These are phyloP conservation scores for Meandrusa payeni DNA, from an alignment of 2,888 invertebrate species.

Conservation along the genomic window DNA sequence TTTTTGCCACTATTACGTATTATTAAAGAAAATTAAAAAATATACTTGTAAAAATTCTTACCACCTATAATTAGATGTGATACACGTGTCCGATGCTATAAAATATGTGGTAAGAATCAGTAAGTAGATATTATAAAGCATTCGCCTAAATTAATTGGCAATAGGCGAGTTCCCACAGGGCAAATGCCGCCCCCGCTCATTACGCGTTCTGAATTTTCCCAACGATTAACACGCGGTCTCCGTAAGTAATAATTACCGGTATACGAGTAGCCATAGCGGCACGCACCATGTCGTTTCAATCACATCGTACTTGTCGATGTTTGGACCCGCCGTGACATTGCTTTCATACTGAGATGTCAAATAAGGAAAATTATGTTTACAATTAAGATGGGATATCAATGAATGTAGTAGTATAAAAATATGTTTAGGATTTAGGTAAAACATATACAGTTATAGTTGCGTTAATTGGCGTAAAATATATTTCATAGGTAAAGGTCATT, in stretches of 20 bases:
- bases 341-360: too few species aligned
- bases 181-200: slow-evolving; percentile 68
- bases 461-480: too few species aligned
- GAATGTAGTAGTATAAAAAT: too few species aligned
- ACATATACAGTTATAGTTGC: too few species aligned
- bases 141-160: slow-evolving; percentile 78
- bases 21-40: slow-evolving; percentile 15
- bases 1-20: slow-evolving; percentile 1
- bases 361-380: too few species aligned
- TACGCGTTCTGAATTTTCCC: slow-evolving; percentile 61
- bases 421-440: too few species aligned
- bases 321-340: neutral
- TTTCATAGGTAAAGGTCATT: too few species aligned
- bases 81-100: slow-evolving; percentile 37
- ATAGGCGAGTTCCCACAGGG: slow-evolving; percentile 74
- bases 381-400: too few species aligned
- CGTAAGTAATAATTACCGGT: slow-evolving; percentile 56
- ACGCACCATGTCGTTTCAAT: slow-evolving; percentile 31
- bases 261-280: slow-evolving; percentile 31
- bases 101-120: slow-evolving; percentile 52
- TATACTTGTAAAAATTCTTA: neutral
- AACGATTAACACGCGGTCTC: slow-evolving; percentile 66
- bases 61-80: slow-evolving; percentile 24
- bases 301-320: slow-evolving; percentile 38
- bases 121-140: slow-evolving; percentile 63